Base-by-base conservation (phyloP, 2,888 invertebrate species). In the Drepana falcataria region DNA sequence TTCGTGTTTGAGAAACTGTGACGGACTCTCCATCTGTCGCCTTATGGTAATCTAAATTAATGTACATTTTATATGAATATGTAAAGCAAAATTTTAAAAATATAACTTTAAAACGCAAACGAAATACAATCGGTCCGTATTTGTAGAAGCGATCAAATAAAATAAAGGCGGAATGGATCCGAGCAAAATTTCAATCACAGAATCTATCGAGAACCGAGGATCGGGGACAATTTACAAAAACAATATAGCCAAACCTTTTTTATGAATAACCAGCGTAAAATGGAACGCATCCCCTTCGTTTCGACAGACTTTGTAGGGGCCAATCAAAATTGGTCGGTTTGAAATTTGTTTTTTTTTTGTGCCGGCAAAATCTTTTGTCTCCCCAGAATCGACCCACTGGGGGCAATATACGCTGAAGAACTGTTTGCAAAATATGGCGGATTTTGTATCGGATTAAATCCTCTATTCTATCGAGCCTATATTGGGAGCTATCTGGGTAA, bases 161-260 rank as follows among this genome's bases (percentile, higher is more conserved):
- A 85, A 85, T 83, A 83, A 85, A 81, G 72, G 72, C 65, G 62
- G 75, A 76, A 63, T 66, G 74, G 73, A 73, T 64, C 75, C 70
- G 73, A 81, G 81, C 83, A 83, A 82, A 63, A 83, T 85, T 85
- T 84, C 85, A 83, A 84, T 83, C 81, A 71, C 55, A 60, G 73
- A 75, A 76, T 76, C 75, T 78, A 79, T 73, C 66, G 66, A 61
- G 55, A 59, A 61, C 64, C 58, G 68, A 64, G 71, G 71, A 71
- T 66, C 68, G 69, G 73, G 70, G 65, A 70, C 78, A 75, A 82
- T 82, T 85, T 80, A 71, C 71, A 71, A 77, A 84, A 85, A 85
- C 85, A 87, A 87, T 85, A 76, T 64, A 58, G 58, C 54, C 59
- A 57, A 68, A 66, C 75, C 78, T 76, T 82, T 79, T 80, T 78